Percentiles rank a stretch among this genome's conserved stretches.
Conservation (phyloP, 2,797 vertebrate genomes). For the Sebastes paucispinis region DNA sequence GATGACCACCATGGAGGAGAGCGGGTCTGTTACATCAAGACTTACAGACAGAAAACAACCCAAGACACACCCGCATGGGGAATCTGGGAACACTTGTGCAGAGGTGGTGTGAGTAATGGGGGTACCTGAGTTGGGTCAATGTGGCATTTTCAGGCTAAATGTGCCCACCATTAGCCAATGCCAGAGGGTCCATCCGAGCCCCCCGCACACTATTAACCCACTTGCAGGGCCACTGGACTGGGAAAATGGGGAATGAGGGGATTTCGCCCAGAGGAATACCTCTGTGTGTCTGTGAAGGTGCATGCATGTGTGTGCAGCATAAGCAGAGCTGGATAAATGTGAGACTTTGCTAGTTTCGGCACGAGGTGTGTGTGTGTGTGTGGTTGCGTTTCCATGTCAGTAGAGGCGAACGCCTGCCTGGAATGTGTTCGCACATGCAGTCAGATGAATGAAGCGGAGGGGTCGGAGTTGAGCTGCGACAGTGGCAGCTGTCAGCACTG, state of each 20-base stretch:
- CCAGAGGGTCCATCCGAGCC: constrained; percentile 39
- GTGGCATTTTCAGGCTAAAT: constrained; percentile 62
- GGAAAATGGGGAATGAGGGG: constrained; percentile 25
- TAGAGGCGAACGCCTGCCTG: constrained; percentile 24
- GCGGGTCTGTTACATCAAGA: constrained; percentile 9
- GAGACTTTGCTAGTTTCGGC: constrained; percentile 1
- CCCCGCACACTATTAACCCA: constrained; percentile 68
- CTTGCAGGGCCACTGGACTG: constrained; percentile 57
- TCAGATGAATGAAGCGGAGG: constrained; percentile 69
- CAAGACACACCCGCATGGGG: background rate
- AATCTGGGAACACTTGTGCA: constrained; percentile 19
- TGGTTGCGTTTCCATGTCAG: constrained; percentile 33
- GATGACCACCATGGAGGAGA: constrained; percentile 1
- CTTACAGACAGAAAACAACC: constrained; percentile 4
- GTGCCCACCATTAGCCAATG: constrained; percentile 63
- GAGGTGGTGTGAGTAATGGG: constrained; percentile 63
- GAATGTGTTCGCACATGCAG: constrained; percentile 62
- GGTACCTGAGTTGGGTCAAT: constrained; percentile 59
- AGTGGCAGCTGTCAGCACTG: constrained; percentile 77
- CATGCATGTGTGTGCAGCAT: background rate
- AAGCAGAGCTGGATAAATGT: constrained; percentile 31
- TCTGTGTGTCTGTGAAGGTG: constrained; percentile 4
- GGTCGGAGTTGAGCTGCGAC: constrained; percentile 68
- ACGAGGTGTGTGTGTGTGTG: background rate
- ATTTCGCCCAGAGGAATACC: constrained; percentile 33